phyloP scores from a whole-genome alignment of 1,140 invertebrate species.

The Drosophila tristis region DNA sequence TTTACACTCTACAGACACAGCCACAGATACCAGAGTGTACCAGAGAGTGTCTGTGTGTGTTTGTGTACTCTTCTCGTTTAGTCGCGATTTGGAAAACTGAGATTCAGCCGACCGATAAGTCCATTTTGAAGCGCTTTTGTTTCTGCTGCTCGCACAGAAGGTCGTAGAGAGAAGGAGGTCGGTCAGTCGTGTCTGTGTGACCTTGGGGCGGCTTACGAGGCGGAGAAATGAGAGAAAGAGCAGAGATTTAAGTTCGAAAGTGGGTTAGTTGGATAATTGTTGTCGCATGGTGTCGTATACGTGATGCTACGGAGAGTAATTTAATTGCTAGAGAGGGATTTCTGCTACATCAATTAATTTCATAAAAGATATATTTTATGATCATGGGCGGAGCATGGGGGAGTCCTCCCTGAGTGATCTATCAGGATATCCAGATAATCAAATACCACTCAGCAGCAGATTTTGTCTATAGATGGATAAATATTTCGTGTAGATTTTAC shows the following conservation, averaged over 20 bases:
- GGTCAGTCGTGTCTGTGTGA: conserved; percentile 5
- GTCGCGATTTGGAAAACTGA: conserved; percentile 56
- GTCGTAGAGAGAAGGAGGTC: conserved; percentile 10
- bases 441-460: too few relatives aligned
- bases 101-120: conserved; percentile 66
- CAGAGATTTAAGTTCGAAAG: not conserved
- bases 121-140: conserved; percentile 34
- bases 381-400: too few relatives aligned
- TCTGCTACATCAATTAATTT: too few relatives aligned
- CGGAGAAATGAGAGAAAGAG: not conserved
- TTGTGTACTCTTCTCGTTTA: conserved; percentile 45
- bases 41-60: not conserved
- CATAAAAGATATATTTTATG: too few relatives aligned
- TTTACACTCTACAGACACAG: conserved; percentile 7
- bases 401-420: too few relatives aligned
- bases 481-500: too few relatives aligned
- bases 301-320: too few relatives aligned
- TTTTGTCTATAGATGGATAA: too few relatives aligned
- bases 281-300: too few relatives aligned
- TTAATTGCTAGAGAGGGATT: too few relatives aligned
- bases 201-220: conserved; percentile 11
- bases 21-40: conserved; percentile 4
- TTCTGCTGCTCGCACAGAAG: conserved; percentile 20
- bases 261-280: conserved; percentile 21
- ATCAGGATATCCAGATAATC: too few relatives aligned